Evolutionary conservation across 2,888 invertebrate genomes (phyloP).

Genomic region (Megastigmus dorsalis): DNA sequence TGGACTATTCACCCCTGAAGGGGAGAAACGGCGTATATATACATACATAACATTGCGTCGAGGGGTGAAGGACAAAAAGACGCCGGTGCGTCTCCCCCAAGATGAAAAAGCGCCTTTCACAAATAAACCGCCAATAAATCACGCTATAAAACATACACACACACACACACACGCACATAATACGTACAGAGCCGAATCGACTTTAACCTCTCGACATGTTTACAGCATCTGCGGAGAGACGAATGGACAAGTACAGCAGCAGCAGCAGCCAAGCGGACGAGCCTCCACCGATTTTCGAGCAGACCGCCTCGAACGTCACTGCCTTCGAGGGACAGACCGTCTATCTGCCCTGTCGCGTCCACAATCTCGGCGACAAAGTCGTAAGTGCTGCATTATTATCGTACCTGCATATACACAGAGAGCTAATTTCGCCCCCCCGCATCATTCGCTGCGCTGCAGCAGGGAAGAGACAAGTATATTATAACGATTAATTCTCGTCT

Average conservation of each 20-base stretch:
- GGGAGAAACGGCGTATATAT: neutral
- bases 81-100: neutral
- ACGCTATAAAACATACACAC: neutral
- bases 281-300: slow-evolving; percentile 68
- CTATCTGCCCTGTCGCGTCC: slow-evolving; percentile 70
- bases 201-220: slow-evolving; percentile 7
- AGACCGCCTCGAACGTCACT: slow-evolving; percentile 70
- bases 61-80: neutral
- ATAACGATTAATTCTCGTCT: slow-evolving; percentile 64
- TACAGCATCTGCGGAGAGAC: neutral
- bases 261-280: neutral
- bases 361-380: slow-evolving; percentile 70
- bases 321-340: slow-evolving; percentile 72
- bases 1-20: neutral
- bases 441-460: slow-evolving; percentile 61
- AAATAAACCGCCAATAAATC: neutral
- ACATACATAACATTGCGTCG: neutral
- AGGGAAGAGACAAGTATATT: no score
- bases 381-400: slow-evolving; percentile 63
- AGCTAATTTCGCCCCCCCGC: slow-evolving; percentile 58
- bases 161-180: no score
- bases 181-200: no score
- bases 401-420: neutral
- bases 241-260: neutral
- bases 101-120: no score